Evolutionary conservation across 1,140 invertebrate genomes (phyloP).

Genomic region (Pissodes strobi): DNA sequence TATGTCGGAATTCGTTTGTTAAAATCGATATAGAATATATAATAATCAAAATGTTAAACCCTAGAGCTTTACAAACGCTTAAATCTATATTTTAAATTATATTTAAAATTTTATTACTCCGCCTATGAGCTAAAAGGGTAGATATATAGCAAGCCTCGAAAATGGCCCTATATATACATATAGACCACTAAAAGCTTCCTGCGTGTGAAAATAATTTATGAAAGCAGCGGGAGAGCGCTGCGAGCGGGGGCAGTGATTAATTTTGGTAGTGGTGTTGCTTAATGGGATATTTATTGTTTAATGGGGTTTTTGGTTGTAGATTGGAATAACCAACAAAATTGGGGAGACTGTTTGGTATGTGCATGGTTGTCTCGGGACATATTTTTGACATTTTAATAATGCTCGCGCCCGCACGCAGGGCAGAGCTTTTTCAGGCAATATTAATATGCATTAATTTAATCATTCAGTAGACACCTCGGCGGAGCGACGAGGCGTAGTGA

Average conservation of each 20-base stretch:
- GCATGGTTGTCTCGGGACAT: not conserved
- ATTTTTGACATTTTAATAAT: conserved; percentile 11
- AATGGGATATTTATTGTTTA: conserved; percentile 35
- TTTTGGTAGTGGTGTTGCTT: conserved; percentile 33
- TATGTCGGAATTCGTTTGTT: too few species aligned
- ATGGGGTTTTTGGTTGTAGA: conserved; percentile 23
- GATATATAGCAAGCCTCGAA: conserved; percentile 24
- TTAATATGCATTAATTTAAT: too few species aligned
- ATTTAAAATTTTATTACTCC: conserved; percentile 3
- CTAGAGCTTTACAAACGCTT: too few species aligned
- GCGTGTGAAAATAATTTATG: conserved; percentile 40
- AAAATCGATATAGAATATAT: too few species aligned
- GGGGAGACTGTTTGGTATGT: not conserved
- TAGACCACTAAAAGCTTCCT: conserved; percentile 33
- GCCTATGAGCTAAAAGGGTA: conserved; percentile 22
- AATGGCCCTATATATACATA: conserved; percentile 18
- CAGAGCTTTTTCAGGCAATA: not conserved
- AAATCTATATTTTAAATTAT: too few species aligned
- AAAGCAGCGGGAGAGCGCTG: conserved; percentile 33
- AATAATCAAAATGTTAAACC: too few species aligned
- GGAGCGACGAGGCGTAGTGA: not conserved
- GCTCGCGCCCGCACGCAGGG: not conserved
- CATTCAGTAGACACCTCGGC: too few species aligned
- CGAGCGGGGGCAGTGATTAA: conserved; percentile 37
- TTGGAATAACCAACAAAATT: conserved; percentile 11